These are phyloP conservation scores for Helicoverpa assulta DNA, from an alignment of 2,888 invertebrate species.

Conservation along the genomic window DNA sequence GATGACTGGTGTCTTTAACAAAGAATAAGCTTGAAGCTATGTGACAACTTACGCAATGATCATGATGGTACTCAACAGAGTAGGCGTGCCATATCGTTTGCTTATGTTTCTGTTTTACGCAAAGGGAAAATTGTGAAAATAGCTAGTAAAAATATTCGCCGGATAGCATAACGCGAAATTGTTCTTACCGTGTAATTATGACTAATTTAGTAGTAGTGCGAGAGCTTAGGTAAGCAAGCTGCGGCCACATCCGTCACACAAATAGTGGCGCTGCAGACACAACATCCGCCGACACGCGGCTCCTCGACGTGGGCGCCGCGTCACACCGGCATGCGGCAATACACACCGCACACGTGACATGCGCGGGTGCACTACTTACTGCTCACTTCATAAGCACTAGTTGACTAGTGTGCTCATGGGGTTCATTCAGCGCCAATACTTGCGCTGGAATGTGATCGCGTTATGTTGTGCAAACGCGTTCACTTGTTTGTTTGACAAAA, in stretches of 20 bases:
- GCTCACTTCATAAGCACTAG: too few species aligned
- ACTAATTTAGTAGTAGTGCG: neutral
- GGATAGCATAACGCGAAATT: too few species aligned
- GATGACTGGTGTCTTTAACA: neutral
- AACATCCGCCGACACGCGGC: slow-evolving; percentile 27
- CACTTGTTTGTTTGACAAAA: slow-evolving; percentile 37
- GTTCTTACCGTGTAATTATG: too few species aligned
- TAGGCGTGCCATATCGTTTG: too few species aligned
- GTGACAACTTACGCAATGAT: neutral
- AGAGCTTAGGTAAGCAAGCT: neutral
- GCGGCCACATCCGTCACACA: slow-evolving; percentile 1
- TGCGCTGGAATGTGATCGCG: slow-evolving; percentile 19
- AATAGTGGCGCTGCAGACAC: slow-evolving; percentile 25
- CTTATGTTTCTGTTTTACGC: too few species aligned
- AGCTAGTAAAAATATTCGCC: too few species aligned
- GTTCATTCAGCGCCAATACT: too few species aligned
- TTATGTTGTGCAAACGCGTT: slow-evolving; percentile 32
- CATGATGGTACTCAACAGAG: neutral
- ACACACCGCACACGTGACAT: neutral
- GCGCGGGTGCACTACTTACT: neutral
- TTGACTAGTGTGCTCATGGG: too few species aligned
- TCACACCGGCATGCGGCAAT: neutral
- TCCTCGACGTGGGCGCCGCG: neutral
- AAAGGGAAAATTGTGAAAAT: too few species aligned
- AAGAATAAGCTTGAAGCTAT: neutral